phyloP scores from a whole-genome alignment of 1,140 invertebrate genomes.

The Prorops nasuta region DNA sequence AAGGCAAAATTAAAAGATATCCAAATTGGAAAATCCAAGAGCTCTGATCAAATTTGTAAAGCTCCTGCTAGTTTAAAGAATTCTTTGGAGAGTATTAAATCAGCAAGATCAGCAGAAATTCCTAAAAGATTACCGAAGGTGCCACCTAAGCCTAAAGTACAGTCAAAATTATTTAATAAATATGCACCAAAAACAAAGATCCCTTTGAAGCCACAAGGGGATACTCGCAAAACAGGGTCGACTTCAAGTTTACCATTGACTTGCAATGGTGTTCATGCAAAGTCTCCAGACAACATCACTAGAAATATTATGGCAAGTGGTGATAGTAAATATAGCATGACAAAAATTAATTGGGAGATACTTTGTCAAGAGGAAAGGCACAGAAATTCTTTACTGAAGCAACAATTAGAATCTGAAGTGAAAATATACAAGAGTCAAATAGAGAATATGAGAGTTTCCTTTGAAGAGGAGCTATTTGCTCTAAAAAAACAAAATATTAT shows the following conservation, averaged over 20 bases:
- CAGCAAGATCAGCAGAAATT: slow-evolving; percentile 9
- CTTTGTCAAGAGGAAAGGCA: slow-evolving; percentile 47
- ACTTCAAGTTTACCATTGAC: slow-evolving; percentile 16
- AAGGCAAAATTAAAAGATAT: slow-evolving; percentile 9
- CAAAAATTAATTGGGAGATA: slow-evolving; percentile 37
- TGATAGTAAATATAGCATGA: slow-evolving; percentile 28
- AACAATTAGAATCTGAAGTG: slow-evolving; percentile 45
- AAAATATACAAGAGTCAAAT: slow-evolving; percentile 47
- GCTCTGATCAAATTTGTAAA: slow-evolving; percentile 42
- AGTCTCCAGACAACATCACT: slow-evolving; percentile 15
- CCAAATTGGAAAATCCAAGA: slow-evolving; percentile 37
- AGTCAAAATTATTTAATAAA: slow-evolving; percentile 8
- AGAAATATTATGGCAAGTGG: slow-evolving; percentile 34
- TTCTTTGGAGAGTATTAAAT: slow-evolving; percentile 21
- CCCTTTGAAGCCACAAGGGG: slow-evolving; percentile 19
- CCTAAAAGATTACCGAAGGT: slow-evolving; percentile 19
- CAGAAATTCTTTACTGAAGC: slow-evolving; percentile 41
- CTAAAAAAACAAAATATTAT: slow-evolving; percentile 52
- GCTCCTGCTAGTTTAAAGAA: slow-evolving; percentile 7
- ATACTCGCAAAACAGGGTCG: slow-evolving; percentile 21
- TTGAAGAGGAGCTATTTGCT: slow-evolving; percentile 49
- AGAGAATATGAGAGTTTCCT: slow-evolving; percentile 40
- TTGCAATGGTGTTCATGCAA: slow-evolving; percentile 14
- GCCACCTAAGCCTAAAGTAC: slow-evolving; percentile 20
- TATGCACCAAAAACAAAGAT: slow-evolving; percentile 14